Base-by-base conservation (phyloP, 1,140 invertebrate genomes). In the Neuroterus valhalla region DNA sequence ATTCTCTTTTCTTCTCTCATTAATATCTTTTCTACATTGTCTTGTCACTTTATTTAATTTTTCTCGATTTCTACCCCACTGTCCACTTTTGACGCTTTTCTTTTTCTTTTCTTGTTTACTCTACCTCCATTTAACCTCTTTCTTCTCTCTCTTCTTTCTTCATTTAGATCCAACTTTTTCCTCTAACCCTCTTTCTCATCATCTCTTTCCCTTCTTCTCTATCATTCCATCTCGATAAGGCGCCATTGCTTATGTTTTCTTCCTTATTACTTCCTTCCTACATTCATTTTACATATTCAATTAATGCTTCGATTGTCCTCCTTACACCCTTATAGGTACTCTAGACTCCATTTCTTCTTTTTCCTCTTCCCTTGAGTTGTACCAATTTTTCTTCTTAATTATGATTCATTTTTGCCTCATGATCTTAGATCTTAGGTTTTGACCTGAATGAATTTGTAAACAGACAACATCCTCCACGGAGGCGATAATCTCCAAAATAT, bases 121-220 rank as follows among this genome's bases (percentile, higher is more conserved):
- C 8, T 31, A 11, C 15, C 38, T n/a, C 38, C 14, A 44, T 43
- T 15, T 38, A 38, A 38, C 6, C 26, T 11, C 15, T 15, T 8
- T 38, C 48, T 48, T 38, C 38, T 75, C 31, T 17, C 46, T 48
- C 52, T 71, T 44, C 31, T 19, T 14, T 21, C 31, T 14, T n/a
- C 66, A 17, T 68, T 45, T 43, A 12, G 4, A 6, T 19, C 3
- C 44, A 31, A 38, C 38, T 11, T 19, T 12, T 50, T 19, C 8
- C 12, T 17, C 11, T 52, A 12, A 12, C 15, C 42, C 43, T 46
- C 55, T 66, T 74, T 23, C 21, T 12, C 45, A 46, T 43, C 26
- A 44, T 71, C 62, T 46, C 71, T 21, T 62, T 68, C 62, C 19
- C n/a, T 74, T 45, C 17, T 14, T 74, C 26, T 38, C 38, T 44